Percentiles rank a stretch among this genome's conserved stretches.
Evolutionary conservation across 1,140 invertebrate genomes (phyloP).

Genomic region (Drosophila guanche): DNA sequence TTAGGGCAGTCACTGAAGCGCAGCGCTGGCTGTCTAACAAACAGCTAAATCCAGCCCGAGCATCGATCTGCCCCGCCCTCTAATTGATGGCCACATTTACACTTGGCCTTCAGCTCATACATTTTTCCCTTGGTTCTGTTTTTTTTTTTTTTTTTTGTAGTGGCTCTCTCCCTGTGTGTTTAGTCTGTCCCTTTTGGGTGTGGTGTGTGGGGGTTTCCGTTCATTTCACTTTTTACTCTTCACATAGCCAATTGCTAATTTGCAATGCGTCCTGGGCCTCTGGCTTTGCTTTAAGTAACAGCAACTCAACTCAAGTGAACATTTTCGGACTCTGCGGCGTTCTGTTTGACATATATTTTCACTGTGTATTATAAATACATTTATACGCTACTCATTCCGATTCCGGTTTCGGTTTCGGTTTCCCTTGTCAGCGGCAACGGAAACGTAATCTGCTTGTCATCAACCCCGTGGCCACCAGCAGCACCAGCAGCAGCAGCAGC

Average conservation of each 20-base stretch:
- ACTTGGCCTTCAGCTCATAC: slow-evolving; percentile 37
- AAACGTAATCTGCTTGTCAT: slow-evolving; percentile 81
- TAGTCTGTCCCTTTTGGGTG: slow-evolving; percentile 21
- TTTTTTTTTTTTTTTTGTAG: slow-evolving; percentile 16
- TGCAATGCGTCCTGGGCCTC: slow-evolving; percentile 44
- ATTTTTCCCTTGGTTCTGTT: slow-evolving; percentile 10
- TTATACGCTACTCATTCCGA: slow-evolving; percentile 74
- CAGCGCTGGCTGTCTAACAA: background rate
- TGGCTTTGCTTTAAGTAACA: slow-evolving; percentile 39
- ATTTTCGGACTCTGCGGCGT: slow-evolving; percentile 1
- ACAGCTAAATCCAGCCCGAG: slow-evolving; percentile 25
- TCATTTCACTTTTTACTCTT: slow-evolving; percentile 60
- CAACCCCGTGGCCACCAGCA: slow-evolving; percentile 48
- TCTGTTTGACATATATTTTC: slow-evolving; percentile 43
- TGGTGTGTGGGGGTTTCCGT: slow-evolving; percentile 25
- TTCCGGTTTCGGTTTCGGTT: slow-evolving; percentile 71
- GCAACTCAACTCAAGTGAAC: slow-evolving; percentile 23
- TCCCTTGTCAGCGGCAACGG: slow-evolving; percentile 71
- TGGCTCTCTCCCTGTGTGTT: slow-evolving; percentile 19
- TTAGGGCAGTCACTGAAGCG: slow-evolving; percentile 43
- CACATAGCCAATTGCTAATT: slow-evolving; percentile 54
- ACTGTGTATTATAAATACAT: slow-evolving; percentile 74
- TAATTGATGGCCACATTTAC: slow-evolving; percentile 51
- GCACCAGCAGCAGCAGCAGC: slow-evolving; percentile 13
- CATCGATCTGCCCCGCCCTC: slow-evolving; percentile 46